A percentile compares a stretch with the other conserved stretches of the same genome.
Evolutionary conservation across 1,140 invertebrate genomes (phyloP).

Genomic region (Aleiodes sp.): DNA sequence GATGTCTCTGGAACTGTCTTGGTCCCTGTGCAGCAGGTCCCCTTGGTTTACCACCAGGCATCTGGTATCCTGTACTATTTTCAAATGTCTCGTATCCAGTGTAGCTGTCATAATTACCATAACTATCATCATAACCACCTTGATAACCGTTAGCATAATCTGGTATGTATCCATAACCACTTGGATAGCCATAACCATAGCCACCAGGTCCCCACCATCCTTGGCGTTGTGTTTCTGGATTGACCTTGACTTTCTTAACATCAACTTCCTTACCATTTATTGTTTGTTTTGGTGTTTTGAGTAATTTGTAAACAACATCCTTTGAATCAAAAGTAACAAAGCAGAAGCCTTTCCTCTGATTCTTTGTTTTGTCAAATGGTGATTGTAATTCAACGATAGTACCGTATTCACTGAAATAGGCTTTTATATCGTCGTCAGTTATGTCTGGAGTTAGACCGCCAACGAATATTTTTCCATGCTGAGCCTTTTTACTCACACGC

Average conservation of each 20-base stretch:
- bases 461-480: conserved; percentile 75
- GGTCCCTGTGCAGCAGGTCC: conserved; percentile 59
- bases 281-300: conserved; percentile 72
- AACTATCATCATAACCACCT: conserved; percentile 61
- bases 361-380: conserved; percentile 78
- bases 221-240: conserved; percentile 60
- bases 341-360: conserved; percentile 74
- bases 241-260: conserved; percentile 67
- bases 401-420: conserved; percentile 72
- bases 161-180: conserved; percentile 64
- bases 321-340: conserved; percentile 75
- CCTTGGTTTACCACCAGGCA: conserved; percentile 57
- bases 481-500: conserved; percentile 70
- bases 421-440: conserved; percentile 72
- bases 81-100: conserved; percentile 56
- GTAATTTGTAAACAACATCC: conserved; percentile 71
- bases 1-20: conserved; percentile 66
- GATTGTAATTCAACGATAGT: conserved; percentile 74
- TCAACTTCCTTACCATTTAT: conserved; percentile 74
- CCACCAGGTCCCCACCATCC: conserved; percentile 61
- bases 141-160: conserved; percentile 62
- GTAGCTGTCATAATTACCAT: conserved; percentile 58
- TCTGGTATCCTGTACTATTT: conserved; percentile 59
- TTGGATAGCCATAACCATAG: conserved; percentile 62
- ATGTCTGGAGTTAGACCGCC: conserved; percentile 73